Conservation (phyloP, 2,888 invertebrate genomes). For the Latrodectus hesperus region DNA sequence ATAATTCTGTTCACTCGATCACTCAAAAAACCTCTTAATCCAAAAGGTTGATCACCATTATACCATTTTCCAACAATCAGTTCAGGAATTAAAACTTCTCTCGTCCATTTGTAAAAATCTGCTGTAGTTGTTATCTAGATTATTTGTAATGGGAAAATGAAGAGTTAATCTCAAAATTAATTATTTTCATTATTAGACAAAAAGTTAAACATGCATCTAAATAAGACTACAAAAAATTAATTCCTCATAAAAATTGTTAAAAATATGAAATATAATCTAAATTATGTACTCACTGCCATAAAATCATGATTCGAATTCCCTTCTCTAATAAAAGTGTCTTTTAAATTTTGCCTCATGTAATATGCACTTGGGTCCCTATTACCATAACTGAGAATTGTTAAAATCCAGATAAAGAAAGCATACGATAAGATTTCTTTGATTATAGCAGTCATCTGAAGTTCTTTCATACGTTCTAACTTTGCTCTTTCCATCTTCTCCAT, state of each 20-base stretch:
- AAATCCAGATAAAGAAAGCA: slow-evolving; percentile 76
- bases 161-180: background rate
- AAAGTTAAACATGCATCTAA: background rate
- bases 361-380: slow-evolving; percentile 75
- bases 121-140: slow-evolving; percentile 66
- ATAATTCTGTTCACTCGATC: slow-evolving; percentile 78
- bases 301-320: slow-evolving; percentile 59
- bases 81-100: slow-evolving; percentile 74
- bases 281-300: slow-evolving; percentile 60
- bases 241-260: too few species aligned
- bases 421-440: slow-evolving; percentile 76
- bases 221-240: too few species aligned
- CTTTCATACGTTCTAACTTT: slow-evolving; percentile 75
- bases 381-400: slow-evolving; percentile 76
- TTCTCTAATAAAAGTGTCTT: slow-evolving; percentile 72
- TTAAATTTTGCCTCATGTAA: slow-evolving; percentile 75
- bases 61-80: slow-evolving; percentile 76
- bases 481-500: slow-evolving; percentile 74
- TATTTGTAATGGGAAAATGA: background rate
- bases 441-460: slow-evolving; percentile 76
- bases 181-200: background rate
- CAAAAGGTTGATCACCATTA: slow-evolving; percentile 76
- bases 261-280: too few species aligned
- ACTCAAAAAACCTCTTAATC: slow-evolving; percentile 76
- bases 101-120: slow-evolving; percentile 76